These are phyloP conservation scores for Sinocyclocheilus rhinocerous DNA, from an alignment of 2,113 vertebrate species.

Conservation along the genomic window DNA sequence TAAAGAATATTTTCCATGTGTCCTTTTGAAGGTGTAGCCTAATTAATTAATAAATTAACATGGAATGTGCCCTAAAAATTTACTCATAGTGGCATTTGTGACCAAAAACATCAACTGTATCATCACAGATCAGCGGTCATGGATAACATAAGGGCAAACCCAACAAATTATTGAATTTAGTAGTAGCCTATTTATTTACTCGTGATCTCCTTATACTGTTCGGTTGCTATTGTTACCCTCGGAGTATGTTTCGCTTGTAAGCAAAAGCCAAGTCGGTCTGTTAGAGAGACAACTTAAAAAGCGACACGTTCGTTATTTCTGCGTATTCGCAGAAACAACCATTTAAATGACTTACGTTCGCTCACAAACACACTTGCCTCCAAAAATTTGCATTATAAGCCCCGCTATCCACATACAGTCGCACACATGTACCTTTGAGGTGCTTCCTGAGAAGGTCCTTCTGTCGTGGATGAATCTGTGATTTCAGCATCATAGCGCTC, in stretches of 20 bases:
- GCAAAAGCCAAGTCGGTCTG: background rate
- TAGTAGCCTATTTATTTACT: background rate
- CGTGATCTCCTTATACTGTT: background rate
- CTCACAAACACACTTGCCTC: background rate
- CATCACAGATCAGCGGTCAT: background rate
- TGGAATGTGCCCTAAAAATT: background rate
- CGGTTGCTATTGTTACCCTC: background rate
- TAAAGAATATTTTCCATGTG: background rate
- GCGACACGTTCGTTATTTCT: background rate
- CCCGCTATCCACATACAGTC: conserved; percentile 25
- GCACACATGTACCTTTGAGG: conserved; percentile 66
- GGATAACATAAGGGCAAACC: background rate
- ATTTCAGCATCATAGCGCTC: conserved; percentile 72
- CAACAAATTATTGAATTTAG: background rate
- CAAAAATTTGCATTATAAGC: background rate
- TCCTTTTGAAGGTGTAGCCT: background rate
- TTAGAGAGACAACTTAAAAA: background rate
- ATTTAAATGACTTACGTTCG: background rate
- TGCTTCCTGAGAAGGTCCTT: conserved; percentile 63
- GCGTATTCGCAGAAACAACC: background rate
- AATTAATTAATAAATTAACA: background rate
- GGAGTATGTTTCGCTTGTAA: conserved; percentile 25
- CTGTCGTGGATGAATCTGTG: conserved; percentile 68
- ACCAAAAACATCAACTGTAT: background rate
- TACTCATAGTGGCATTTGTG: background rate